Percentiles rank a stretch among this genome's conserved stretches.
phyloP scores from a whole-genome alignment of 2,888 invertebrate genomes.

The Prionchulus punctatus region DNA sequence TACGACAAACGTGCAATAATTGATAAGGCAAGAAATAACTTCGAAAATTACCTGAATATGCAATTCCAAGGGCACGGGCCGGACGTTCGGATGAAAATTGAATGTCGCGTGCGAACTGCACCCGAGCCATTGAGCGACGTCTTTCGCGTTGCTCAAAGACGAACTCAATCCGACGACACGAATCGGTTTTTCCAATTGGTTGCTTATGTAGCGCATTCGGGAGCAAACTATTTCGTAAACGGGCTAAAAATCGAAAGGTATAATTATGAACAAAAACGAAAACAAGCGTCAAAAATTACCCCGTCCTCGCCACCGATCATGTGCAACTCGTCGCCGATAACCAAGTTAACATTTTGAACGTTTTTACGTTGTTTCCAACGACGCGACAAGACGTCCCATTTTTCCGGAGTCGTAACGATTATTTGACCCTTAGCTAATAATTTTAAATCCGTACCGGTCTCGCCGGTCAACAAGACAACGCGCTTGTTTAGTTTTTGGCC shows the following conservation, averaged over 20 bases:
- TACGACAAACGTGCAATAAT: constrained; percentile 8
- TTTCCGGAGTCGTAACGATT: constrained; percentile 89
- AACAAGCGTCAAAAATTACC: constrained; percentile 22
- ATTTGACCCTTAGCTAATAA: constrained; percentile 63
- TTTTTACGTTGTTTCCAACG: constrained; percentile 98
- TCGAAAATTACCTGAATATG: constrained; percentile 65
- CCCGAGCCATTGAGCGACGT: constrained; percentile 81
- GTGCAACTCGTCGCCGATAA: constrained; percentile 91
- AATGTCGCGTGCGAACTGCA: constrained; percentile 81
- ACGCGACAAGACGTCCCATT: constrained; percentile 94
- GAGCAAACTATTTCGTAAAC: constrained; percentile 77
- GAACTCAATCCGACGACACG: constrained; percentile 83
- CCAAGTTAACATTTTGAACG: constrained; percentile 85
- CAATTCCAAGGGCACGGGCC: constrained; percentile 81
- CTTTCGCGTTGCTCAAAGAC: constrained; percentile 75
- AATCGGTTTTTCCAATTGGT: constrained; percentile 63
- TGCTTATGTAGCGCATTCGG: constrained; percentile 81
- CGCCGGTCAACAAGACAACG: constrained; percentile 75
- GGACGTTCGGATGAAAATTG: constrained; percentile 94
- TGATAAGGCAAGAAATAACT: constrained; percentile 9
- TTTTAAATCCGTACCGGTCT: constrained; percentile 91
- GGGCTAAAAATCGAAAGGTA: constrained; percentile 40
- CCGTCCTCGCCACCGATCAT: constrained; percentile 42
- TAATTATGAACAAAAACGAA: not conserved
- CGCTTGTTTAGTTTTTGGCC: constrained; percentile 52